phyloP scores from a whole-genome alignment of 1,140 invertebrate genomes.

The Microplitis mediator region DNA sequence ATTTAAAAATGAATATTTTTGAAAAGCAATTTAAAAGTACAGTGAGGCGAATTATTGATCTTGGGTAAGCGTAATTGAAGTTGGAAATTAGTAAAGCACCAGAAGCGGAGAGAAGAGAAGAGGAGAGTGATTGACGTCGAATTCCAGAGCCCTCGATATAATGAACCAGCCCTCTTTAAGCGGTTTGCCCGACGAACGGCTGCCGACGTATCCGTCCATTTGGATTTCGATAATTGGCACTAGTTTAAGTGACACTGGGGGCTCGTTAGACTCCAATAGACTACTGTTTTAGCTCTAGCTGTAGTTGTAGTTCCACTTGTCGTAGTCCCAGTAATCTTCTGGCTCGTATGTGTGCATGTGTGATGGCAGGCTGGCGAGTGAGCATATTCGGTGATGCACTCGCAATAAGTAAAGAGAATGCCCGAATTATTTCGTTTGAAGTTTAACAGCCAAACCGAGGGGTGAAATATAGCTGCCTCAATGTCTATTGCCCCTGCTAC shows the following conservation, averaged over 20 bases:
- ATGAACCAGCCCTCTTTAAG: constrained; percentile 12
- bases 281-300: no score
- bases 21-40: neutral
- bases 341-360: no score
- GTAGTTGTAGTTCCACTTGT: no score
- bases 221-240: constrained; percentile 60
- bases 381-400: neutral
- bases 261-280: constrained; percentile 44
- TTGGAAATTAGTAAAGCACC: constrained; percentile 23
- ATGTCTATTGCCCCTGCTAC: no score
- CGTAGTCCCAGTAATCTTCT: no score
- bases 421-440: constrained; percentile 63
- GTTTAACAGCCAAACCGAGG: constrained; percentile 38
- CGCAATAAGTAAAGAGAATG: constrained; percentile 50
- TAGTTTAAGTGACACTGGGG: constrained; percentile 43
- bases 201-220: constrained; percentile 41
- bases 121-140: neutral
- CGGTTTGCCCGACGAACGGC: constrained; percentile 6
- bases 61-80: constrained; percentile 15
- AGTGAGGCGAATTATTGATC: constrained; percentile 15
- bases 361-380: no score
- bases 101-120: neutral
- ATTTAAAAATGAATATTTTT: neutral
- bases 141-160: constrained; percentile 15
- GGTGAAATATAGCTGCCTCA: neutral